A percentile compares a stretch with the other conserved stretches of the same genome.
These are phyloP conservation scores for Odocoileus hemionus DNA, from an alignment of 2,113 vertebrate species.

Conservation along the genomic window DNA sequence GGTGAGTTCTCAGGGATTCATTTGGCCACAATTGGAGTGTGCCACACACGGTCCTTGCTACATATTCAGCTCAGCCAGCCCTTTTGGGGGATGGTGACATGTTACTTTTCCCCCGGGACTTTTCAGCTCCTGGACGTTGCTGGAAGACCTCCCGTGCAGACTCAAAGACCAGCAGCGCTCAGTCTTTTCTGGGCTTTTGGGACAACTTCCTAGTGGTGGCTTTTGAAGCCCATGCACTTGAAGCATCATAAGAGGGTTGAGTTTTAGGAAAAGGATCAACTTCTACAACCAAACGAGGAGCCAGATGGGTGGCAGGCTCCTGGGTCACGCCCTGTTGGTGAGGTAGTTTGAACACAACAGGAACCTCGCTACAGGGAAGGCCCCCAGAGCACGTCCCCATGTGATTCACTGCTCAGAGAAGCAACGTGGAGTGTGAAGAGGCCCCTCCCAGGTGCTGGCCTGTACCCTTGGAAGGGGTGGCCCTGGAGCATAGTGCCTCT, in stretches of 20 bases:
- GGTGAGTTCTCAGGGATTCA: conserved; percentile 43
- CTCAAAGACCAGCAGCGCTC: not conserved
- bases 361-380: conserved; percentile 4
- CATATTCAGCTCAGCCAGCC: not conserved
- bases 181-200: not conserved
- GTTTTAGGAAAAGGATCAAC: not conserved
- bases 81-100: conserved; percentile 11
- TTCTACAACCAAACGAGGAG: not conserved
- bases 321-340: conserved; percentile 68
- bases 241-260: not conserved
- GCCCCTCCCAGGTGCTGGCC: not conserved
- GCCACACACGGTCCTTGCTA: not conserved
- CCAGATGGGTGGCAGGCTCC: conserved; percentile 32
- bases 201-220: conserved; percentile 26
- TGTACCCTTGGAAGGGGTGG: not conserved
- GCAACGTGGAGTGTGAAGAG: not conserved
- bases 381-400: not conserved
- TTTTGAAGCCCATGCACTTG: conserved; percentile 45
- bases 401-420: conserved; percentile 28
- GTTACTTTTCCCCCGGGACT: not conserved
- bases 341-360: conserved; percentile 78
- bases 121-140: not conserved
- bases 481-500: not conserved
- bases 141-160: not conserved
- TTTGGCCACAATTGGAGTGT: conserved; percentile 11